phyloP scores from a whole-genome alignment of 2,888 invertebrate species.

The Drosophila mimetica region DNA sequence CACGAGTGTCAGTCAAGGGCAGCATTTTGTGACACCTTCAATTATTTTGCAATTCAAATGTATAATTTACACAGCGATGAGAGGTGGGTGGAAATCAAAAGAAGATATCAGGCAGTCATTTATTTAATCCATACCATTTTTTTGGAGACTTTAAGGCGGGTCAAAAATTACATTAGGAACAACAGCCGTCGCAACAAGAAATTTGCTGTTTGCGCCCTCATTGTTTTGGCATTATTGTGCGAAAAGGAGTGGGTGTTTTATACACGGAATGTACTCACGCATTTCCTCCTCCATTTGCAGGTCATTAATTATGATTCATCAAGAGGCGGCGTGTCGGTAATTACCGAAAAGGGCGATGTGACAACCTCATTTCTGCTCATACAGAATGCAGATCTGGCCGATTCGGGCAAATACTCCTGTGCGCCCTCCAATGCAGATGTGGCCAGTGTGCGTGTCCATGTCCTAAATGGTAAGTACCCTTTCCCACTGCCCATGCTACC shows the following conservation, averaged over 20 bases:
- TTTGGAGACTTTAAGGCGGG: neutral
- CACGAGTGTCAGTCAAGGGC: constrained; percentile 68
- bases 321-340: constrained; percentile 91
- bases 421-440: constrained; percentile 92
- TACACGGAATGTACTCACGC: constrained; percentile 11
- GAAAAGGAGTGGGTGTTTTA: constrained; percentile 10
- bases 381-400: constrained; percentile 90
- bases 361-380: constrained; percentile 92
- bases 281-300: constrained; percentile 84
- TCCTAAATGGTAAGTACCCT: constrained; percentile 90
- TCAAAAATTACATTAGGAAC: constrained; percentile 15
- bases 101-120: neutral
- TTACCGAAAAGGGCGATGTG: constrained; percentile 92
- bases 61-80: constrained; percentile 1
- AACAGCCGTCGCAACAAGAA: constrained; percentile 26
- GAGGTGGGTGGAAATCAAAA: neutral
- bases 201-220: constrained; percentile 11
- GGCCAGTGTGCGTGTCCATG: constrained; percentile 91
- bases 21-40: constrained; percentile 38
- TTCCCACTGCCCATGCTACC: neutral
- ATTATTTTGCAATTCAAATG: constrained; percentile 31
- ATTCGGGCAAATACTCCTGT: constrained; percentile 92
- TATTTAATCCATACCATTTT: neutral
- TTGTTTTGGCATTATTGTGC: constrained; percentile 40
- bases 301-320: constrained; percentile 92